Percentiles rank a stretch among this genome's conserved stretches.
Conservation (phyloP, 2,888 invertebrate species). For the Helicoverpa assulta region DNA sequence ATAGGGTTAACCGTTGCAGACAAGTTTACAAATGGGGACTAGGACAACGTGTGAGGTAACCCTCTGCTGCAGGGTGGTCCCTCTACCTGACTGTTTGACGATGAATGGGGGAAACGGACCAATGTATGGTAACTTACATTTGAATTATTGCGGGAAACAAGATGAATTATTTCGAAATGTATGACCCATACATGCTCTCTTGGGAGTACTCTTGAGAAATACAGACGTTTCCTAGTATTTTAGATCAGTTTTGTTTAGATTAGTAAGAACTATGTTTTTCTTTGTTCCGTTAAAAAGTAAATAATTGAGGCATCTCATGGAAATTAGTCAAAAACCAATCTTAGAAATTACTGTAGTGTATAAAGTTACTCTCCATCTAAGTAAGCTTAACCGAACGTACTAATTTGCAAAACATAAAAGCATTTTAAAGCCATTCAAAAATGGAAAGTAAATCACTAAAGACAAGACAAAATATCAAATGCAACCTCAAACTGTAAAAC, state of each 20-base stretch:
- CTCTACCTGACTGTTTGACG: slow-evolving; percentile 40
- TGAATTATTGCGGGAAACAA: slow-evolving; percentile 29
- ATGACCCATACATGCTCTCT: background rate
- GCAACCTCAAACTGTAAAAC: background rate
- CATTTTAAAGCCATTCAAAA: background rate
- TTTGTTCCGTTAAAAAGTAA: background rate
- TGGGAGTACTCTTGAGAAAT: background rate
- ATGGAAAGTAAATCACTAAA: background rate
- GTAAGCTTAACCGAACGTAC: background rate
- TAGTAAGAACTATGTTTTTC: background rate
- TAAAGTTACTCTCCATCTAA: no score
- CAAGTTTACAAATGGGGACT: slow-evolving; percentile 52
- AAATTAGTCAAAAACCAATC: background rate
- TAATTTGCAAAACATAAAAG: background rate
- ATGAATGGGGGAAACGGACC: slow-evolving; percentile 41
- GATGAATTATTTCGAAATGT: slow-evolving; percentile 32
- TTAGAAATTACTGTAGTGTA: background rate
- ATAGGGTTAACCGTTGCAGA: slow-evolving; percentile 47
- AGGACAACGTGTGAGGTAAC: slow-evolving; percentile 47
- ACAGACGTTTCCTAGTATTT: background rate
- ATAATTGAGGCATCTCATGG: background rate
- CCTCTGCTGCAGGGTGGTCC: slow-evolving; percentile 44
- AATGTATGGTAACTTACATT: slow-evolving; percentile 36
- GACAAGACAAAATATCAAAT: background rate
- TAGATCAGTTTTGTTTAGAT: no score